These are phyloP conservation scores for Cepphus grylle DNA, from an alignment of 2,113 vertebrate species.

Conservation along the genomic window DNA sequence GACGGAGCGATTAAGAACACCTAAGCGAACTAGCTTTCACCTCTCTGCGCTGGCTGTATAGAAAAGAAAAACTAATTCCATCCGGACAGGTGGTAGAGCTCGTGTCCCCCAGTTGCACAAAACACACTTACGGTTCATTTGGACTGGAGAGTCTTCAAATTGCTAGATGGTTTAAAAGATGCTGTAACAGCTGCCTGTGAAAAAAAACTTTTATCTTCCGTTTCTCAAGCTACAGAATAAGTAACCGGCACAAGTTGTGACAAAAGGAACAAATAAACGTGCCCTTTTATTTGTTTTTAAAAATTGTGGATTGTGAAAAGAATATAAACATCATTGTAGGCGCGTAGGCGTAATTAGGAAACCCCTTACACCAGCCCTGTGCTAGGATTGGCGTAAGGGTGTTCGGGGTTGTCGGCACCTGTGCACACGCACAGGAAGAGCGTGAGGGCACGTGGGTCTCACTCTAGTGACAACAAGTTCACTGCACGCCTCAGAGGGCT, in stretches of 20 bases:
- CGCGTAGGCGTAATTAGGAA: neutral
- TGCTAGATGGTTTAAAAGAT: neutral
- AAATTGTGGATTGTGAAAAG: neutral
- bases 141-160: neutral
- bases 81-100: neutral
- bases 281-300: neutral
- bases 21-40: neutral
- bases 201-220: neutral
- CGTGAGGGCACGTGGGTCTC: neutral
- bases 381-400: rapidly evolving
- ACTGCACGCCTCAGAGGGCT: neutral
- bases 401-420: neutral
- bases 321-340: neutral
- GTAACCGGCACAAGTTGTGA: neutral
- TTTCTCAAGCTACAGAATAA: neutral
- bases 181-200: neutral
- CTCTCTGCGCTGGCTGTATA: neutral
- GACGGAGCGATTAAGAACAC: rapidly evolving
- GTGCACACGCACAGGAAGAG: neutral
- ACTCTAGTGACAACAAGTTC: neutral
- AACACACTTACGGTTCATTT: neutral
- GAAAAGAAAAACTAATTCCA: neutral
- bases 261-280: neutral
- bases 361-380: neutral
- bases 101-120: neutral